Evolutionary conservation across 2,888 invertebrate genomes (phyloP).

Genomic region (Trissolcus brochymenae): DNA sequence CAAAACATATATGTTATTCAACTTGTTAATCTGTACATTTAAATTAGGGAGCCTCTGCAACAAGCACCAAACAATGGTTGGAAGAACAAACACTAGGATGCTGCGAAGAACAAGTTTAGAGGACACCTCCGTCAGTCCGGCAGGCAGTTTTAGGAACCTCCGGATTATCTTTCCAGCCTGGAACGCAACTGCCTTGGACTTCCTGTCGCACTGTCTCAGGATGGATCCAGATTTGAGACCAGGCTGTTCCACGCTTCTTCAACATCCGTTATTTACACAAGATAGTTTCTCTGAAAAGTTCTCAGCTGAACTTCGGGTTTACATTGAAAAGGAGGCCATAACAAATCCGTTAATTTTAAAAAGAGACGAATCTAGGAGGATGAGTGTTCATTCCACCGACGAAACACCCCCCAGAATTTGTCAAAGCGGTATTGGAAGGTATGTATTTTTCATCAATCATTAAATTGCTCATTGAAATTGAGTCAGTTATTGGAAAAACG

Average conservation of each 20-base stretch:
- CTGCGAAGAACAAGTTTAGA: conserved; percentile 68
- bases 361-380: conserved; percentile 60
- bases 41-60: conserved; percentile 65
- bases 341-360: conserved; percentile 78
- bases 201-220: conserved; percentile 79
- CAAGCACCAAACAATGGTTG: conserved; percentile 65
- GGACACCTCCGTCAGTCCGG: conserved; percentile 59
- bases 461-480: neutral
- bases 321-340: conserved; percentile 81
- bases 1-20: no score
- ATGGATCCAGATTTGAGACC: conserved; percentile 83
- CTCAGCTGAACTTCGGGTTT: conserved; percentile 81
- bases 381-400: conserved; percentile 61
- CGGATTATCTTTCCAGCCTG: conserved; percentile 73
- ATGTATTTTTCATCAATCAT: neutral
- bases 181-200: conserved; percentile 76
- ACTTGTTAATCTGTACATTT: no score
- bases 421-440: conserved; percentile 67
- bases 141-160: conserved; percentile 72
- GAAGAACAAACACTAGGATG: conserved; percentile 66
- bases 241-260: conserved; percentile 80
- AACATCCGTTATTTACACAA: conserved; percentile 82
- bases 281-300: conserved; percentile 83
- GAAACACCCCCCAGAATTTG: conserved; percentile 61
- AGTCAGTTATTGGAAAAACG: no score